Evolutionary conservation across 2,888 invertebrate species (phyloP).

Genomic region (Elegia similella): DNA sequence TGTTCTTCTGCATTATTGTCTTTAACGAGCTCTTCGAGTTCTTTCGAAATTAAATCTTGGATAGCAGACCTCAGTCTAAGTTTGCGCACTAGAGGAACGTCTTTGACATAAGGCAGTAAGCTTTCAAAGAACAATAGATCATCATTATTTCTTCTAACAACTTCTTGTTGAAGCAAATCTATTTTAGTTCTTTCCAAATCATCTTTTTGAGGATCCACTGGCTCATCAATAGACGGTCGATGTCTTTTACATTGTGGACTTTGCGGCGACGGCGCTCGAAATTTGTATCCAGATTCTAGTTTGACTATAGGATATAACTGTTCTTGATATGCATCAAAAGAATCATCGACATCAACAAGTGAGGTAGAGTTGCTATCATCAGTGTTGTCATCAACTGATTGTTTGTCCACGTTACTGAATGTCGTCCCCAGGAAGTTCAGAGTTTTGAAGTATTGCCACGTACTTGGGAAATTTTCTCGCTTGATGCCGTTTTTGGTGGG

Average conservation of each 20-base stretch:
- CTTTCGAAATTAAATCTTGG: constrained; percentile 34
- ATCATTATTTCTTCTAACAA: constrained; percentile 28
- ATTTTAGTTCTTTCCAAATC: constrained; percentile 24
- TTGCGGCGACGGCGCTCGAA: constrained; percentile 20
- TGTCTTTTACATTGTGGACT: constrained; percentile 27
- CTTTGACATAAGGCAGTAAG: constrained; percentile 33
- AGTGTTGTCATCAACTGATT: not conserved
- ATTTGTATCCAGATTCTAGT: constrained; percentile 4
- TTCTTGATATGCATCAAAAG: constrained; percentile 11
- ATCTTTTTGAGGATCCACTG: constrained; percentile 19
- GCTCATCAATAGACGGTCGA: constrained; percentile 20
- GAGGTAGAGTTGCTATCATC: constrained; percentile 9
- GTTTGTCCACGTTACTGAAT: not conserved
- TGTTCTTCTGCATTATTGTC: not conserved
- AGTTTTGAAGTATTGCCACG: constrained; percentile 31
- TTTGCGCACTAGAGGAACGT: constrained; percentile 32
- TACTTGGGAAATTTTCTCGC: constrained; percentile 25
- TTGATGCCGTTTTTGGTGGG: constrained; percentile 21
- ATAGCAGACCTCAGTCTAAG: constrained; percentile 33
- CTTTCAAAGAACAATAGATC: constrained; percentile 37
- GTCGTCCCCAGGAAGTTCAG: constrained; percentile 26
- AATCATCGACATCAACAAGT: constrained; percentile 5
- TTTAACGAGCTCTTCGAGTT: constrained; percentile 26
- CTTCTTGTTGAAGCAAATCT: constrained; percentile 27
- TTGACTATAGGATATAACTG: constrained; percentile 6